Evolutionary conservation across 2,888 invertebrate species (phyloP).

Genomic region (Harpalus rubripes): DNA sequence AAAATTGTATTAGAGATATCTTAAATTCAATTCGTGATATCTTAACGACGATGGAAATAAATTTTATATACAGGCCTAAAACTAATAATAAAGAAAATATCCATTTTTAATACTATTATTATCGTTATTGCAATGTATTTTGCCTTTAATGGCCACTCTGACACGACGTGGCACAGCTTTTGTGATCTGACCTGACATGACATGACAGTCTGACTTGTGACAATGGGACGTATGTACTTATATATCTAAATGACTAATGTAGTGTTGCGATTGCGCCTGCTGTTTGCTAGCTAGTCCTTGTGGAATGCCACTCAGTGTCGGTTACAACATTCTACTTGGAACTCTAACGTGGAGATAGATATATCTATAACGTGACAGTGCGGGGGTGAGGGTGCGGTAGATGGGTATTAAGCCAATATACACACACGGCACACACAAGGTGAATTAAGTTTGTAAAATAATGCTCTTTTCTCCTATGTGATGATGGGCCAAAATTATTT

Average conservation of each 20-base stretch:
- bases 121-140: slow-evolving; percentile 3
- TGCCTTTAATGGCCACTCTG: background rate
- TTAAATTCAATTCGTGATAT: too few species aligned
- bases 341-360: background rate
- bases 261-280: slow-evolving; percentile 67
- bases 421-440: background rate
- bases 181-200: slow-evolving; percentile 49
- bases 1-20: too few species aligned
- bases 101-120: too few species aligned
- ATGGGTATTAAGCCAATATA: background rate
- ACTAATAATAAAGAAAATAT: too few species aligned
- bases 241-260: slow-evolving; percentile 51
- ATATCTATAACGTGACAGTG: background rate
- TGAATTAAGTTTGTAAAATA: too few species aligned
- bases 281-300: slow-evolving; percentile 66
- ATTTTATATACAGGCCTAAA: too few species aligned
- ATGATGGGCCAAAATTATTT: too few species aligned
- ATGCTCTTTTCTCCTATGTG: too few species aligned
- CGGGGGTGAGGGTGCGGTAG: background rate
- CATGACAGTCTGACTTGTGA: background rate
- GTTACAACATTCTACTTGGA: slow-evolving; percentile 46
- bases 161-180: slow-evolving; percentile 64
- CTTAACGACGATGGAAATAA: too few species aligned
- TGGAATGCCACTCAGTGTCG: slow-evolving; percentile 67
- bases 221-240: background rate